These are phyloP conservation scores for Phalera bucephala DNA, from an alignment of 2,888 invertebrate genomes.

Conservation along the genomic window DNA sequence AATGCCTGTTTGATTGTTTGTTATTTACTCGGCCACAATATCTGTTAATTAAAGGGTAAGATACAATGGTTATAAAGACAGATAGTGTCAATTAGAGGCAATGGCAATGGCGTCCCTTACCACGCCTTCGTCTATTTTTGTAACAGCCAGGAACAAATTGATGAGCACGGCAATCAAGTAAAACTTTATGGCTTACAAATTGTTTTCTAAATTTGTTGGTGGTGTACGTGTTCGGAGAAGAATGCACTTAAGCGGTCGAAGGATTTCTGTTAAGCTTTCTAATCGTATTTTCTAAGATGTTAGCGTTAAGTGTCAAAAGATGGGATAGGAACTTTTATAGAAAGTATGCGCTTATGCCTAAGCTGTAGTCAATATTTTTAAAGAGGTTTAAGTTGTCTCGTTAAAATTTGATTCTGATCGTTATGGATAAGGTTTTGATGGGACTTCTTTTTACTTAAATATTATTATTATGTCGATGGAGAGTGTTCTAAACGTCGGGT, in stretches of 20 bases:
- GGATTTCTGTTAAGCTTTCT: slow-evolving; percentile 1
- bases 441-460: too few relatives aligned
- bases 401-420: too few relatives aligned
- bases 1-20: slow-evolving; percentile 54
- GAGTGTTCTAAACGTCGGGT: too few relatives aligned
- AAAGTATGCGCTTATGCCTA: too few relatives aligned
- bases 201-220: slow-evolving; percentile 41
- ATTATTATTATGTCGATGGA: too few relatives aligned
- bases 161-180: slow-evolving; percentile 48
- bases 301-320: background rate
- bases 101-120: slow-evolving; percentile 31
- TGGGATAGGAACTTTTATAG: background rate
- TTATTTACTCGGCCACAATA: slow-evolving; percentile 45
- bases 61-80: slow-evolving; percentile 59
- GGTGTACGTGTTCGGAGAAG: slow-evolving; percentile 7
- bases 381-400: background rate
- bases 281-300: background rate
- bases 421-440: too few relatives aligned
- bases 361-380: background rate
- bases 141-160: slow-evolving; percentile 49
- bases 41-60: slow-evolving; percentile 65
- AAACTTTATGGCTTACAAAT: slow-evolving; percentile 49
- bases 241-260: slow-evolving; percentile 15
- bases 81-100: slow-evolving; percentile 76
- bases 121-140: slow-evolving; percentile 47